Base-by-base conservation (phyloP, 1,140 invertebrate species). In the Asbolus verrucosus region DNA sequence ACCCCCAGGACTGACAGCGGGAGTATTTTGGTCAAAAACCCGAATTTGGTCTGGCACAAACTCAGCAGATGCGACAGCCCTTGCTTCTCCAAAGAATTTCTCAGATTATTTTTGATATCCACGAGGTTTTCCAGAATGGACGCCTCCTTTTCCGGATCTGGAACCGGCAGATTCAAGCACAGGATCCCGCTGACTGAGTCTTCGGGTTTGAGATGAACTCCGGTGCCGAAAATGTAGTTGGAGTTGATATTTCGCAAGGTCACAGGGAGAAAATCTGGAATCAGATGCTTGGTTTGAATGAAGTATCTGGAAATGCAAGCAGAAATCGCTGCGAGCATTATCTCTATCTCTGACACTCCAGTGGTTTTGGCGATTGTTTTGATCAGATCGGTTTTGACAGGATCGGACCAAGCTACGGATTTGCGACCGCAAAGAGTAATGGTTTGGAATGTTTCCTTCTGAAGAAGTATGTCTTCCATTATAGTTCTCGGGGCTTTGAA, bases 371-470 rank as follows among this genome's bases (percentile, higher is more conserved):
- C 85, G 14, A 90, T 87, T 41, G 84, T 83, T 31, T 79, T 74
- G 1, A 85, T 43, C n/a, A 75, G 30, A 0, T 85, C 83, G 1
- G 82, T 76, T 67, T 86, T 83, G 1, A 94, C 85, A 0, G 89
- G 86, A 0, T 89, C 86, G 0, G 91, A 92, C 88, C 92, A 94
- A 1, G 89, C 87, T 0, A 92, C 87, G 0, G 92, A 88, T 82
- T 94, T 93, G 66, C 92, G 84, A 4, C 92, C 92, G 63, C 89
- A 91, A 3, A 91, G 84, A 0, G 90, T 90, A 15, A 90, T 86
- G 6, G 87, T 90, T 76, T 92, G 88, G 3, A 92, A 77, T 4
- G 87, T 84, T 77, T 80, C 85, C 62, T 79, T 84, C 78, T 24
- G 80, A 73, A 3, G 72, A 2, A 89, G 84, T 0, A 90, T 72